Evolutionary conservation across 2,888 invertebrate genomes (phyloP).

Genomic region (Cordylochernes scorpioides): DNA sequence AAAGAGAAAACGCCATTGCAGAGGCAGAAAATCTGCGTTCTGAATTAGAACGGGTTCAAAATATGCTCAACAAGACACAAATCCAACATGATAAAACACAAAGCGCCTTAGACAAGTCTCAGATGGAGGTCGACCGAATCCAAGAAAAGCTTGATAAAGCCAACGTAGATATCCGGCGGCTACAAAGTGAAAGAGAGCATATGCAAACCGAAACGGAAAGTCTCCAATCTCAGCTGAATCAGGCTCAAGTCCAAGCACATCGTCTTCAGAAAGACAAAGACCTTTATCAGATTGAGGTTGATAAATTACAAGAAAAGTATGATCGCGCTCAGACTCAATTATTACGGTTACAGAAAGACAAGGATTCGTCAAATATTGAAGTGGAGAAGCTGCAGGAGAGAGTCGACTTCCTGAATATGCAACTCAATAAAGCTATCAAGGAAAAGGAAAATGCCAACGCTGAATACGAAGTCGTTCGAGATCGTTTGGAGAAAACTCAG

Average conservation of each 20-base stretch:
- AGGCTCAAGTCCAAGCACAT: conserved; percentile 56
- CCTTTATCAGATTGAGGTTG: conserved; percentile 50
- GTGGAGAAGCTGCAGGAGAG: conserved; percentile 51
- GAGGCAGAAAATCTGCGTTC: conserved; percentile 15
- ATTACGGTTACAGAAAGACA: conserved; percentile 56
- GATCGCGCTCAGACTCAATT: conserved; percentile 54
- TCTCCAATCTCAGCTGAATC: conserved; percentile 58
- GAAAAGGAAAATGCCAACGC: conserved; percentile 58
- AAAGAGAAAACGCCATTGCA: conserved; percentile 44
- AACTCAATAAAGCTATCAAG: conserved; percentile 50
- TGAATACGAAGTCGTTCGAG: conserved; percentile 58
- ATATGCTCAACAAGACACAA: conserved; percentile 65
- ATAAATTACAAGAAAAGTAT: conserved; percentile 58
- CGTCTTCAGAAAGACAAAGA: conserved; percentile 71
- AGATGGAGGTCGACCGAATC: conserved; percentile 23
- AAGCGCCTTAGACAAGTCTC: conserved; percentile 61
- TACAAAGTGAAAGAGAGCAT: conserved; percentile 66
- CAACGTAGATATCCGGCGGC: conserved; percentile 13
- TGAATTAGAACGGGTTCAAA: conserved; percentile 30
- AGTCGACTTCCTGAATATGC: conserved; percentile 48
- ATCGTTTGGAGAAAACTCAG: conserved; percentile 53
- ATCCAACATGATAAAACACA: conserved; percentile 71
- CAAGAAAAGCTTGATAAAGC: conserved; percentile 17
- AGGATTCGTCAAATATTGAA: conserved; percentile 51
- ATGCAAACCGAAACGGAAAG: conserved; percentile 67